Evolutionary conservation across 2,113 vertebrate species (phyloP).

Genomic region (Oreochromis spilurus): DNA sequence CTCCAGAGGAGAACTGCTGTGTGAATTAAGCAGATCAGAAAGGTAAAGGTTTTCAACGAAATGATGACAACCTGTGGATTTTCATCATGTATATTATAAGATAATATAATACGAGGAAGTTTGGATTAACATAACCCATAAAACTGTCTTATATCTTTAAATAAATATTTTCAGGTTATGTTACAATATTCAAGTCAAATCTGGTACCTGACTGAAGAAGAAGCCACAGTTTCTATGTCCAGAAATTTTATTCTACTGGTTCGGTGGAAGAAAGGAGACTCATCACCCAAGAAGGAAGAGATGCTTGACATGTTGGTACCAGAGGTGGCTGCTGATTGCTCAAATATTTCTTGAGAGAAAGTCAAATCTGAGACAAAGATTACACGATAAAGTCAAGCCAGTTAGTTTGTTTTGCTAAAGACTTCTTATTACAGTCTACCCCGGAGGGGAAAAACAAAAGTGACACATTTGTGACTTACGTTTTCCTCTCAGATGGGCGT

Average conservation of each 20-base stretch:
- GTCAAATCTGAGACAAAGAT: slow-evolving; percentile 22
- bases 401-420: rapidly evolving
- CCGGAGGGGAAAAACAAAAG: rapidly evolving
- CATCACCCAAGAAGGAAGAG: slow-evolving; percentile 48
- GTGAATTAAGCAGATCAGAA: background rate
- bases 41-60: background rate
- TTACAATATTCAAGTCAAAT: background rate
- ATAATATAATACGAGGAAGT: background rate
- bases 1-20: slow-evolving; percentile 79
- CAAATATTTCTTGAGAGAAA: background rate
- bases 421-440: background rate
- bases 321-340: slow-evolving; percentile 35
- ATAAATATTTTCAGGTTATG: no score
- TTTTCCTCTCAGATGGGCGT: slow-evolving; percentile 75
- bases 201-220: slow-evolving; percentile 72
- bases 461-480: slow-evolving; percentile 61
- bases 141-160: background rate
- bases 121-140: background rate
- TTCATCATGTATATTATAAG: background rate
- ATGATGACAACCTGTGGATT: background rate
- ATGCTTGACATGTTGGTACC: slow-evolving; percentile 37
- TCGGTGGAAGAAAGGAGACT: slow-evolving; percentile 67
- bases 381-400: background rate
- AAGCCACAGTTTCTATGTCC: slow-evolving; percentile 82
- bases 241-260: slow-evolving; percentile 76